phyloP scores from a whole-genome alignment of 2,888 invertebrate species.

The Orchesellides sinensis region DNA sequence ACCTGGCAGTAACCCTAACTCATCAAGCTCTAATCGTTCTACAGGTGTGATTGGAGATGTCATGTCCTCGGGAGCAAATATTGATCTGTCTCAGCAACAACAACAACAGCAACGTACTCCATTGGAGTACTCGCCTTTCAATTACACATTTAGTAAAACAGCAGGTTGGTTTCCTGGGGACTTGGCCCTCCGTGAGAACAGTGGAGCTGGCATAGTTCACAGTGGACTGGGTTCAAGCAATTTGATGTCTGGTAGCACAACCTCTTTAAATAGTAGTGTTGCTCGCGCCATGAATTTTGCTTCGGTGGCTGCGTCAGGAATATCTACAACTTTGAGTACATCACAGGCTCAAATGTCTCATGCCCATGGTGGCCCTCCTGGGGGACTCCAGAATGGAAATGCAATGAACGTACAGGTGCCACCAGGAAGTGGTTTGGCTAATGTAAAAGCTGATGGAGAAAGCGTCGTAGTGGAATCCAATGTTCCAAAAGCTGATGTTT shows the following conservation, averaged over 20 bases:
- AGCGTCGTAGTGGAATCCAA: slow-evolving; percentile 38
- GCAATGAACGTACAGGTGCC: slow-evolving; percentile 26
- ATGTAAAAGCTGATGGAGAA: slow-evolving; percentile 39
- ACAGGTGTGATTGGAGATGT: not conserved
- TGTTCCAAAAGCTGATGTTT: slow-evolving; percentile 83
- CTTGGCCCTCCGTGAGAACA: slow-evolving; percentile 60
- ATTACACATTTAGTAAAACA: slow-evolving; percentile 83
- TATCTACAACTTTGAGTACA: slow-evolving; percentile 72
- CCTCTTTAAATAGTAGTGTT: slow-evolving; percentile 56
- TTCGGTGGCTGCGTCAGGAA: slow-evolving; percentile 83
- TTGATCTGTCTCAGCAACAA: slow-evolving; percentile 2
- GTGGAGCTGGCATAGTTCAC: not conserved
- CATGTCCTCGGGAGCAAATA: not conserved
- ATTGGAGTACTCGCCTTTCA: slow-evolving; percentile 92
- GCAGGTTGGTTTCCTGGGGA: slow-evolving; percentile 76
- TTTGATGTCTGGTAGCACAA: slow-evolving; percentile 59
- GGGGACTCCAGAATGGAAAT: slow-evolving; percentile 53
- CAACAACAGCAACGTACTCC: slow-evolving; percentile 77
- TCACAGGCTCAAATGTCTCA: slow-evolving; percentile 70
- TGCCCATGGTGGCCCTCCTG: slow-evolving; percentile 55
- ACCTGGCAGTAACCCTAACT: slow-evolving; percentile 59
- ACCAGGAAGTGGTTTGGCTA: not conserved
- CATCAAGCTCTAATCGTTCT: slow-evolving; percentile 18
- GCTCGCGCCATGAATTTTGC: slow-evolving; percentile 83
- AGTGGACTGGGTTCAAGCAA: slow-evolving; percentile 28